Evolutionary conservation across 2,113 vertebrate species (phyloP).

Genomic region (Paratilapia polleni): DNA sequence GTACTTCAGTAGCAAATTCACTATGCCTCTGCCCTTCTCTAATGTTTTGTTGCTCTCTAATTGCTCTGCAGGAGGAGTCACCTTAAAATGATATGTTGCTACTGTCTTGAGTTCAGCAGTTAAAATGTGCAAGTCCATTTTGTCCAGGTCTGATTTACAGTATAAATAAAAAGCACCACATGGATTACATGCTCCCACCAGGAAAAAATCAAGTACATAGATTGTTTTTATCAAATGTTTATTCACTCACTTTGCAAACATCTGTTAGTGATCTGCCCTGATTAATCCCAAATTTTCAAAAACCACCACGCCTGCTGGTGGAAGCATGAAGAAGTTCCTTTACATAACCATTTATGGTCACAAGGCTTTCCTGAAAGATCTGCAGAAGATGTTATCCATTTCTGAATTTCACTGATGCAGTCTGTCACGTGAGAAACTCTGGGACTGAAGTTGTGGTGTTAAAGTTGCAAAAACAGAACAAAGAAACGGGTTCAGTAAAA

Average conservation of each 20-base stretch:
- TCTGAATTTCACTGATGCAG: slow-evolving; percentile 7
- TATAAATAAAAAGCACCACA: neutral
- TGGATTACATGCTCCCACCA: neutral
- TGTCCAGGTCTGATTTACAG: neutral
- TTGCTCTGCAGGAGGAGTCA: no score
- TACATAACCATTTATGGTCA: slow-evolving; percentile 54
- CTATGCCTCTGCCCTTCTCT: neutral
- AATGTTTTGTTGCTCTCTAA: neutral
- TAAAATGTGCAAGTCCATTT: neutral
- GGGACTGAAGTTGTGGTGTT: neutral
- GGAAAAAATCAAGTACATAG: neutral
- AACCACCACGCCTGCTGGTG: slow-evolving; percentile 27
- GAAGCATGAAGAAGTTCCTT: slow-evolving; percentile 19
- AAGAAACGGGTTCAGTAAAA: neutral
- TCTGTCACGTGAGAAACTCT: neutral
- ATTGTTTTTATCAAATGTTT: slow-evolving; percentile 30
- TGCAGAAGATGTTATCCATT: slow-evolving; percentile 47
- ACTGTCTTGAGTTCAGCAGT: neutral
- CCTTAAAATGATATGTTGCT: no score
- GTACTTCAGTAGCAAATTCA: neutral
- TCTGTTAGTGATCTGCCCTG: slow-evolving; percentile 55
- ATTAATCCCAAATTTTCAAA: slow-evolving; percentile 64
- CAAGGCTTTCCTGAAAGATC: slow-evolving; percentile 25
- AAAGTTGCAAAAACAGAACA: neutral
- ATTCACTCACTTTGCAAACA: slow-evolving; percentile 31